These are phyloP conservation scores for Nautilus pompilius DNA, from an alignment of 1,140 invertebrate genomes.

Conservation along the genomic window DNA sequence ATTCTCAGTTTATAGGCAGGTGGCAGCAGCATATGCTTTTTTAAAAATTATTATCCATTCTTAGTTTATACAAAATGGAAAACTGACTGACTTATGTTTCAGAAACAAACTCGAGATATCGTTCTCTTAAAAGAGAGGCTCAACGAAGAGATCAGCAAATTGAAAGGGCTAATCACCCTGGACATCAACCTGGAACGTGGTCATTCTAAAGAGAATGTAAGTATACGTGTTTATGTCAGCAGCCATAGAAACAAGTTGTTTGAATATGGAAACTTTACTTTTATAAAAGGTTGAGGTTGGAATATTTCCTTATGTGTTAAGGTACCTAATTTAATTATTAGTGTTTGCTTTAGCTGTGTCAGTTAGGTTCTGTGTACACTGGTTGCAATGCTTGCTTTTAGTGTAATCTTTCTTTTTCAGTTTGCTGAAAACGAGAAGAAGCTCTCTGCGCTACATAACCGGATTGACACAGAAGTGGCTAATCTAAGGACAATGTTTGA, in stretches of 20 bases:
- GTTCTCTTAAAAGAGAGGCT: constrained; percentile 34
- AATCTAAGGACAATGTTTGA: constrained; percentile 49
- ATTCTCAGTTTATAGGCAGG: neutral
- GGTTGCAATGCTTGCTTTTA: neutral
- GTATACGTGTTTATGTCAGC: constrained; percentile 12
- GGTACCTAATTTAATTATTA: neutral
- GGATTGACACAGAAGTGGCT: constrained; percentile 51
- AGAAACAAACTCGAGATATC: constrained; percentile 48
- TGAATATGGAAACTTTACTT: neutral
- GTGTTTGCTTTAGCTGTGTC: neutral
- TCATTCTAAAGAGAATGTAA: constrained; percentile 49
- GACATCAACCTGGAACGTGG: constrained; percentile 54
- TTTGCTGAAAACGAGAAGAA: constrained; percentile 45
- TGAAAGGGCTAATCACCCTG: constrained; percentile 47
- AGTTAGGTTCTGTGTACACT: neutral
- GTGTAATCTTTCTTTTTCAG: constrained; percentile 24
- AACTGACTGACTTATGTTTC: constrained; percentile 12
- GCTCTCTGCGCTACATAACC: constrained; percentile 43
- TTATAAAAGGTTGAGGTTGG: neutral
- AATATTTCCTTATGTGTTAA: neutral
- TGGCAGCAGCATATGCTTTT: neutral
- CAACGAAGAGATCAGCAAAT: constrained; percentile 46
- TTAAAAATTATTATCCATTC: neutral
- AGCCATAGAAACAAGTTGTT: neutral
- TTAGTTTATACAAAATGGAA: too few species aligned